These are phyloP conservation scores for Threskiornis aethiopicus DNA, from an alignment of 2,797 vertebrate species.

Conservation along the genomic window DNA sequence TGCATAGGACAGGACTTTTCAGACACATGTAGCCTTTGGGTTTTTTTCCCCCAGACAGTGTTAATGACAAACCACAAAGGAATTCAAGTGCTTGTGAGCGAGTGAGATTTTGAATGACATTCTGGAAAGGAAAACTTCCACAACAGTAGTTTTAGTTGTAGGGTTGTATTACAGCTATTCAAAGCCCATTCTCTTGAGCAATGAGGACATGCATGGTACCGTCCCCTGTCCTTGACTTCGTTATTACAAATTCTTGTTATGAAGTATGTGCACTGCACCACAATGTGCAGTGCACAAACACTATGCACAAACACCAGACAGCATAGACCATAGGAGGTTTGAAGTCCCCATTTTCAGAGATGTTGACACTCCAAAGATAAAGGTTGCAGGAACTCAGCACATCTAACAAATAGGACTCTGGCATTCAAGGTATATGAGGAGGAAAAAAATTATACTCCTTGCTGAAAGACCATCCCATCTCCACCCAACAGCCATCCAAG, in stretches of 20 bases:
- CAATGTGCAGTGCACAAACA: not conserved
- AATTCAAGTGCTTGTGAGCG: not conserved
- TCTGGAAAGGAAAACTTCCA: not conserved
- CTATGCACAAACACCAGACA: not conserved
- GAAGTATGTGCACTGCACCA: too few species aligned
- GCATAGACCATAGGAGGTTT: not conserved
- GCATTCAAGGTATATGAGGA: not conserved
- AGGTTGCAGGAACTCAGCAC: not conserved
- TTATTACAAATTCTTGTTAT: not conserved
- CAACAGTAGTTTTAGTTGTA: not conserved
- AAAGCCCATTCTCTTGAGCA: not conserved
- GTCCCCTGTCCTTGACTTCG: not conserved
- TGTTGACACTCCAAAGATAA: not conserved
- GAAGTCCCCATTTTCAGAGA: not conserved
- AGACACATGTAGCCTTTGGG: not conserved
- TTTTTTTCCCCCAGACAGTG: not conserved
- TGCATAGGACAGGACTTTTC: not conserved
- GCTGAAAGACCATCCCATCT: not conserved
- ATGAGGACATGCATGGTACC: not conserved
- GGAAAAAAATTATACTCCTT: not conserved
- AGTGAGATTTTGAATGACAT: not conserved
- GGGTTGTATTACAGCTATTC: not conserved
- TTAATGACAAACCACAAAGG: slow-evolving; percentile 9
- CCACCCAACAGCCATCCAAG: not conserved
- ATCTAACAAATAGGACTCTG: not conserved